phyloP scores from a whole-genome alignment of 2,113 vertebrate genomes.

The Chaenogobius annularis region DNA sequence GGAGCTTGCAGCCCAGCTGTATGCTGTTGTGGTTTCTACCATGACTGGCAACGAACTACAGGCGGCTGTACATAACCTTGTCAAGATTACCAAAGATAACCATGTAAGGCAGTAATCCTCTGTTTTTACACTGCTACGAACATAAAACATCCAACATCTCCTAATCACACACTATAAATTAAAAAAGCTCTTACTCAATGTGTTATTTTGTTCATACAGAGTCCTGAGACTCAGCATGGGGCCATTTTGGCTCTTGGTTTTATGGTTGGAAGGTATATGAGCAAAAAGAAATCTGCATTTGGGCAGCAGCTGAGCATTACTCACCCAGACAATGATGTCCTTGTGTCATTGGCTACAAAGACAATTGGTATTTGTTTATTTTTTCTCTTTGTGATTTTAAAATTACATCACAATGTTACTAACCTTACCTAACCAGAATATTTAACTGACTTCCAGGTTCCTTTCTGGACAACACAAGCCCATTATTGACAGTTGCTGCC shows the following conservation, averaged over 20 bases:
- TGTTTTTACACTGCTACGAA: no score
- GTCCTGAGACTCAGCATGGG: slow-evolving; percentile 92
- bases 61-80: slow-evolving; percentile 85
- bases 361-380: slow-evolving; percentile 83
- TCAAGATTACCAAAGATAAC: slow-evolving; percentile 93
- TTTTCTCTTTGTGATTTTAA: neutral
- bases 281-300: slow-evolving; percentile 77
- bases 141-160: neutral
- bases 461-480: slow-evolving; percentile 87
- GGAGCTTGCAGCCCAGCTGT: slow-evolving; percentile 92
- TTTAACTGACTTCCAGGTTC: slow-evolving; percentile 74
- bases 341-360: slow-evolving; percentile 86
- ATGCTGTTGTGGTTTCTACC: slow-evolving; percentile 89
- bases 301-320: slow-evolving; percentile 62
- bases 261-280: slow-evolving; percentile 90
- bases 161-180: neutral
- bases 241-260: slow-evolving; percentile 94
- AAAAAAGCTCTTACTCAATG: neutral
- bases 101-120: slow-evolving; percentile 77
- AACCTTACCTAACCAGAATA: neutral
- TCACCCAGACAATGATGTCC: slow-evolving; percentile 81
- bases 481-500: slow-evolving; percentile 86
- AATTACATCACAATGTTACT: neutral
- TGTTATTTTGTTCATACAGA: slow-evolving; percentile 70
- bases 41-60: slow-evolving; percentile 90